A percentile compares a stretch with the other conserved stretches of the same genome.
Conservation (phyloP, 2,888 invertebrate genomes). For the Phalera bucephala region DNA sequence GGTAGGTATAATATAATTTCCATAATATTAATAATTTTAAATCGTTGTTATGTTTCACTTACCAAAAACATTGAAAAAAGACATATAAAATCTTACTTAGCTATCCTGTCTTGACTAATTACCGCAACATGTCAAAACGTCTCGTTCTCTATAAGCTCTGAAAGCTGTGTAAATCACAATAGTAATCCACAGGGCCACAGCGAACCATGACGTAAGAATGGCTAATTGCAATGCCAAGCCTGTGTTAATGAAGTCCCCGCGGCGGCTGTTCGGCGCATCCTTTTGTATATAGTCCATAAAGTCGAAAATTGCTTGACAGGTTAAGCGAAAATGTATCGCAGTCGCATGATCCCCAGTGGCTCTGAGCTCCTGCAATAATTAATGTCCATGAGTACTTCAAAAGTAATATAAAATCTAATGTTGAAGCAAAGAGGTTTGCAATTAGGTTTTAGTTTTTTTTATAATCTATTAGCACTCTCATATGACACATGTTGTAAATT, state of each 20-base stretch:
- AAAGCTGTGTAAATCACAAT: conserved; percentile 78
- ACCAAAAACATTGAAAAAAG: too few relatives aligned
- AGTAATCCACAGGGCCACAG: conserved; percentile 80
- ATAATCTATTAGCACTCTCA: too few relatives aligned
- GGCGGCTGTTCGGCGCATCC: conserved; percentile 84
- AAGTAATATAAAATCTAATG: too few relatives aligned
- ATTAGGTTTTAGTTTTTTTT: too few relatives aligned
- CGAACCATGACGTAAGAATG: conserved; percentile 84
- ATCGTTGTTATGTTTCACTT: too few relatives aligned
- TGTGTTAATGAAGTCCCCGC: conserved; percentile 88
- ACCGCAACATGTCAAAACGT: conserved; percentile 74
- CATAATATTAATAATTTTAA: too few relatives aligned
- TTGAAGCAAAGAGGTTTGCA: too few relatives aligned
- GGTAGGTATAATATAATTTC: too few relatives aligned
- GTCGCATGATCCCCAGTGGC: conserved; percentile 83
- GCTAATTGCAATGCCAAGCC: conserved; percentile 86
- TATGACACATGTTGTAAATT: too few relatives aligned
- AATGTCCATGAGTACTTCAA: too few relatives aligned
- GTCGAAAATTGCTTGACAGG: conserved; percentile 89
- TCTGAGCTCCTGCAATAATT: conserved; percentile 62
- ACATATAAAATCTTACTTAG: too few relatives aligned
- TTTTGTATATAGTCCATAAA: conserved; percentile 93
- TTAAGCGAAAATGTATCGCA: conserved; percentile 85
- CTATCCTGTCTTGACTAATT: too few relatives aligned
- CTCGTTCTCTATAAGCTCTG: conserved; percentile 73